These are phyloP conservation scores for Cylloceria caligata DNA, from an alignment of 2,888 invertebrate species.

Conservation along the genomic window DNA sequence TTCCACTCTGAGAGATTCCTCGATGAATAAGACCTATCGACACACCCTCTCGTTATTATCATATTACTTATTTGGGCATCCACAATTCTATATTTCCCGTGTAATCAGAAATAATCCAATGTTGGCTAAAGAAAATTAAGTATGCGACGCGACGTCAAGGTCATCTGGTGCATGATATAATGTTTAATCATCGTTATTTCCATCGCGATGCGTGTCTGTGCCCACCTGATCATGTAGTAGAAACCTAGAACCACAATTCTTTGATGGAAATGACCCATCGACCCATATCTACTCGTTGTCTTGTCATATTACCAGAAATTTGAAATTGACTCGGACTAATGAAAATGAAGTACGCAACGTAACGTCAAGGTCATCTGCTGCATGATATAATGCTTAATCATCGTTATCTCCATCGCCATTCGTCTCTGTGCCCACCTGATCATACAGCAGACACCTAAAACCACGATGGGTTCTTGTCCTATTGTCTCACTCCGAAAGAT, in stretches of 20 bases:
- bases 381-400: constrained; percentile 42
- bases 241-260: too few species aligned
- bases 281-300: too few species aligned
- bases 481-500: too few species aligned
- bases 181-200: constrained; percentile 28
- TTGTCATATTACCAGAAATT: too few species aligned
- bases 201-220: background rate
- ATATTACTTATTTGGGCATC: too few species aligned
- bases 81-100: too few species aligned
- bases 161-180: constrained; percentile 30
- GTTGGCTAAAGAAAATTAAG: background rate
- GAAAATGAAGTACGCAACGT: background rate
- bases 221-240: background rate
- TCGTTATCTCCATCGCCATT: constrained; percentile 4
- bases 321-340: too few species aligned
- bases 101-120: too few species aligned
- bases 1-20: constrained; percentile 91
- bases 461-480: too few species aligned
- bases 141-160: constrained; percentile 21
- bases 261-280: too few species aligned
- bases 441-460: too few species aligned
- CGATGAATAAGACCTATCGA: constrained; percentile 88
- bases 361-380: constrained; percentile 24
- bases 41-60: constrained; percentile 7
- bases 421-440: background rate